Percentiles rank a stretch among this genome's conserved stretches.
Conservation (phyloP, 2,113 vertebrate genomes). For the Oncorhynchus gorbuscha region DNA sequence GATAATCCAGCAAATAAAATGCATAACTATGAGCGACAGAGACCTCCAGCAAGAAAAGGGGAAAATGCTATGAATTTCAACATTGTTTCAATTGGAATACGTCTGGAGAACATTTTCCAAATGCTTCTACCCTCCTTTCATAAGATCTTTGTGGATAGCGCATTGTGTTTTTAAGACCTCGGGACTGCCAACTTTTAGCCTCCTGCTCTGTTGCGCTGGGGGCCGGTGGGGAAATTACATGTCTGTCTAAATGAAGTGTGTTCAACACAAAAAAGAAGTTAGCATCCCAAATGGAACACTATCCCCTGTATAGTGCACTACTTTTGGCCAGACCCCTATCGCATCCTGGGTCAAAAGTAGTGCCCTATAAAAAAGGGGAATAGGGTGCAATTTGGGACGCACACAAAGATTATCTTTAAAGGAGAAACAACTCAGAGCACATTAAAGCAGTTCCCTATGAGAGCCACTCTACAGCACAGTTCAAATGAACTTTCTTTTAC, state of each 20-base stretch:
- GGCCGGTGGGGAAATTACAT: conserved; percentile 10
- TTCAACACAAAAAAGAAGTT: conserved; percentile 3
- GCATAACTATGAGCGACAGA: neutral
- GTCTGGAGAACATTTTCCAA: conserved; percentile 3
- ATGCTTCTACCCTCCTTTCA: conserved; percentile 20
- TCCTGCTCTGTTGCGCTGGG: conserved; percentile 13
- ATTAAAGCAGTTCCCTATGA: conserved; percentile 46
- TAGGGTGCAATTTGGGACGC: no score
- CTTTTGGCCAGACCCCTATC: no score
- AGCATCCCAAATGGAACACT: no score
- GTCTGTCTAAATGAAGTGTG: conserved; percentile 36
- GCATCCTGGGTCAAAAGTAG: no score
- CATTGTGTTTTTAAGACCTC: conserved; percentile 50
- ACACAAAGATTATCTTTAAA: conserved; percentile 24
- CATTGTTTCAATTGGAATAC: neutral
- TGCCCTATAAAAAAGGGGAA: no score
- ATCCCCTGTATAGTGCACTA: no score
- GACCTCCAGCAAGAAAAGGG: conserved; percentile 5
- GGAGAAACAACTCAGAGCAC: conserved; percentile 38
- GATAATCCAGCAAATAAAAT: neutral
- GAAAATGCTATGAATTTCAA: conserved; percentile 11
- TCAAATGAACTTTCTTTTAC: conserved; percentile 54
- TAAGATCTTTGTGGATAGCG: conserved; percentile 37
- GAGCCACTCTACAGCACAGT: conserved; percentile 58
- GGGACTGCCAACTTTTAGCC: conserved; percentile 27